Evolutionary conservation across 1,140 invertebrate genomes (phyloP), one percentile per base, ranked within the genome.

Genomic region (Tenebrio molitor): DNA sequence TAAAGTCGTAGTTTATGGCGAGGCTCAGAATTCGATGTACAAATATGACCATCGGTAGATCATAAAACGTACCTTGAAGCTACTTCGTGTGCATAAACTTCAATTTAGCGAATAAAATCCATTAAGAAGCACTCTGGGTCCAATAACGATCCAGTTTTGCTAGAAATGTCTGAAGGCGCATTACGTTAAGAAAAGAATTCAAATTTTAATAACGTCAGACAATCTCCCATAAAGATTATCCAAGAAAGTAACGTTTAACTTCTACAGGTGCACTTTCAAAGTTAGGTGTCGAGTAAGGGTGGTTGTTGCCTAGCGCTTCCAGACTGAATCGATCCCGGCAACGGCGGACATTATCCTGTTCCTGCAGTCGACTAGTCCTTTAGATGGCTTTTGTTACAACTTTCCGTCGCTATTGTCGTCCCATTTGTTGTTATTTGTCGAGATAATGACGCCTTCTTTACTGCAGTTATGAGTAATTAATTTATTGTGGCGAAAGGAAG

Each of bases 281-380:
- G 42, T 25, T 58, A 8, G 21, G 46, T 53, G 50, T 58, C n/a
- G 50, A 29, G 23, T 25, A 39, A 7, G 36, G 23, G 16, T 25
- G n/a, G 50, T 12, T 58, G 50, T 58, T 58, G 50, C 50, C 50
- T 58, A 58, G 50, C 50, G 50, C 46, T 58, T 50, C 50, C 50
- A 58, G 50, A 58, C 50, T 34, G 50, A 58, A 58, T 58, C 50
- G 50, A 58, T 58, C 23, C 50, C 8, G 50, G 23, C 1, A 58
- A 58, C 23, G 50, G 50, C 50, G 50, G 50, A 29, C 50, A 58
- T 58, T 58, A 58, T 58, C 50, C 50, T 15, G 50, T 34, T 58
- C 50, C 46, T 53, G 46, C 46, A 53, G 16, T 17, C n/a, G 50
- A 58, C 23, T 58, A n/a, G 50, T 58, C 50, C 50, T 58, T 58